Evolutionary conservation across 1,140 invertebrate genomes (phyloP).

Genomic region (Cotesia chilonis): DNA sequence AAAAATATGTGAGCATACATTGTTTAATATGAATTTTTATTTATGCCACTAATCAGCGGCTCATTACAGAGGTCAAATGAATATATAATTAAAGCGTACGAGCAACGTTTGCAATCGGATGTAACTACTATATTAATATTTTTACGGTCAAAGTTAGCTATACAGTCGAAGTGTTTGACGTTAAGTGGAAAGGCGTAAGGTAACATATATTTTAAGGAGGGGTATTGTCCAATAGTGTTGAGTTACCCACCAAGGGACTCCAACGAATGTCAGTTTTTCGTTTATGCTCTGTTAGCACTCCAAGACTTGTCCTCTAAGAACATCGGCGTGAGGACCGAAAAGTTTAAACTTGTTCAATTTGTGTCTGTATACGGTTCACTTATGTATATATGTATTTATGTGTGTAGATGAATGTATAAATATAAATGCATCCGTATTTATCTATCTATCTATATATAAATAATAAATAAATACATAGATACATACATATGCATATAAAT

Average conservation of each 20-base stretch:
- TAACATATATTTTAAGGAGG: slow-evolving; percentile 37
- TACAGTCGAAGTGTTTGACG: neutral
- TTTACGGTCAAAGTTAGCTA: slow-evolving; percentile 8
- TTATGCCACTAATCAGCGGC: neutral
- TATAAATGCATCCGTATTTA: too few species aligned
- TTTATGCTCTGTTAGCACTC: slow-evolving; percentile 48
- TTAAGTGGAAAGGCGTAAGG: slow-evolving; percentile 42
- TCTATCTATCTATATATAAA: too few species aligned
- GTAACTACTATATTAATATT: neutral
- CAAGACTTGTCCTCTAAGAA: slow-evolving; percentile 39
- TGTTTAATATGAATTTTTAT: neutral
- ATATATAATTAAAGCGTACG: slow-evolving; percentile 2
- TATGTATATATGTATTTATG: neutral
- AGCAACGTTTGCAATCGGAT: neutral
- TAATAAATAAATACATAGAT: too few species aligned
- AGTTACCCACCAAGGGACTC: slow-evolving; percentile 41
- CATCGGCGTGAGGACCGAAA: slow-evolving; percentile 40
- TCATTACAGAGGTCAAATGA: neutral
- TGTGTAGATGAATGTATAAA: too few species aligned
- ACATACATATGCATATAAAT: too few species aligned
- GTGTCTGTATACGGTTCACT: neutral
- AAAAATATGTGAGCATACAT: neutral
- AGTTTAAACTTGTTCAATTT: slow-evolving; percentile 1
- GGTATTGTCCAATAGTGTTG: slow-evolving; percentile 37
- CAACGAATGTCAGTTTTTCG: slow-evolving; percentile 52